Base-by-base conservation (phyloP, 2,888 invertebrate genomes). In the Cerceris rybyensis region DNA sequence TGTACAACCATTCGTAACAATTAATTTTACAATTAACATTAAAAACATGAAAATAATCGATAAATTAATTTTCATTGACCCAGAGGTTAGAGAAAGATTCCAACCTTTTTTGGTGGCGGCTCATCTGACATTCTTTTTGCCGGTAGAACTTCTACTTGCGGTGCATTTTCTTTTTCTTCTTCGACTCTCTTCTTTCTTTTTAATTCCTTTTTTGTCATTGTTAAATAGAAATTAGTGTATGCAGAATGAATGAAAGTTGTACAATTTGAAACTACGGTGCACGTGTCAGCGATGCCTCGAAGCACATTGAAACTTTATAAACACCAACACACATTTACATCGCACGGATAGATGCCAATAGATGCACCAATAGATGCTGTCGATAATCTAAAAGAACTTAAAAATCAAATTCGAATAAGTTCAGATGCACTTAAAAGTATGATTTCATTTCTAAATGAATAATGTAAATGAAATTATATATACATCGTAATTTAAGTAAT, bases 51-150 rank as follows among this genome's bases (percentile, higher is more conserved):
- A 16, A 46, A 16, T 39, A 57, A 13, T 16, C 46, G 43, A 14
- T 49, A 17, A 58, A 52, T 42, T 59, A 46, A 5, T 5, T 13
- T 6, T 60, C 13, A 61, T 63, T 63, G 9, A 14, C 5, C n/a
- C 1, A 50, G n/a, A n/a, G 7, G 1, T 41, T 7, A 41, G 59
- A 57, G 73, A 13, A 17, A 76, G 80, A 75, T 65, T 69, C 87
- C 88, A 93, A 96, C 97, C 94, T 95, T 96, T 93, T 95, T 96
- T 0, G 95, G 94, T 59, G 94, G 85, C 0, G 95, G 95, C 87
- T 96, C 96, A 91, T 96, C 96, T 0, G 97, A 97, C 88, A 93
- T 93, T 88, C 96, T 93, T 74, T 95, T 94, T 6, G 95, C 91
- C 28, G 93, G 91, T 70, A 93, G 91, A 78, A 91, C 90, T 60